Conservation (phyloP, 2,113 vertebrate species). For the Phalacrocorax pelagicus region DNA sequence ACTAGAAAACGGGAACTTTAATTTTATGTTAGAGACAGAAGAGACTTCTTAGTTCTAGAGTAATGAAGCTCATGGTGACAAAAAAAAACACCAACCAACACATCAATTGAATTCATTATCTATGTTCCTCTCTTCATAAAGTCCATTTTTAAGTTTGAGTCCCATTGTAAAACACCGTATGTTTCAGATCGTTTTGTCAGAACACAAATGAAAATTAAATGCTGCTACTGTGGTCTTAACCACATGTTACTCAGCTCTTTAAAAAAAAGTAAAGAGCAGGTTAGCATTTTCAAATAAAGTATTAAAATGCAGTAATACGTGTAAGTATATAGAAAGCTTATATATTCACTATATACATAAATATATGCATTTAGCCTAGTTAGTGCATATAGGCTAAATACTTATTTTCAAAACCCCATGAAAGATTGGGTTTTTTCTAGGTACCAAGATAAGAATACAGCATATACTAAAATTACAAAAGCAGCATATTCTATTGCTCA, state of each 20-base stretch:
- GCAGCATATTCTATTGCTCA: background rate
- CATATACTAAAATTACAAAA: background rate
- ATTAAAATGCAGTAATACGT: background rate
- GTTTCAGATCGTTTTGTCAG: background rate
- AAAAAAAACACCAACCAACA: background rate
- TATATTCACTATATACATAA: background rate
- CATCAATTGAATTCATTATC: background rate
- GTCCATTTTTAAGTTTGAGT: background rate
- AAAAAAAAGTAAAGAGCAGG: background rate
- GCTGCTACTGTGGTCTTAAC: background rate
- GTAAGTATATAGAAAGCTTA: background rate
- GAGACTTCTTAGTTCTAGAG: background rate
- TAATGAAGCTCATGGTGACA: background rate
- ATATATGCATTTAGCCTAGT: background rate
- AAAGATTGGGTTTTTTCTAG: background rate
- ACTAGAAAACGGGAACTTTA: background rate
- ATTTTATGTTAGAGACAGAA: background rate
- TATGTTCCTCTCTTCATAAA: background rate
- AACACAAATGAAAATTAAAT: background rate
- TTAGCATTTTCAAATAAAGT: background rate
- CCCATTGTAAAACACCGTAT: background rate
- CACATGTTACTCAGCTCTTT: background rate
- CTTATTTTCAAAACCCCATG: background rate
- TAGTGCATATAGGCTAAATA: background rate
- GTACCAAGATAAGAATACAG: background rate